Conservation (phyloP, 2,113 vertebrate species). For the Aspiorhynchus laticeps region DNA sequence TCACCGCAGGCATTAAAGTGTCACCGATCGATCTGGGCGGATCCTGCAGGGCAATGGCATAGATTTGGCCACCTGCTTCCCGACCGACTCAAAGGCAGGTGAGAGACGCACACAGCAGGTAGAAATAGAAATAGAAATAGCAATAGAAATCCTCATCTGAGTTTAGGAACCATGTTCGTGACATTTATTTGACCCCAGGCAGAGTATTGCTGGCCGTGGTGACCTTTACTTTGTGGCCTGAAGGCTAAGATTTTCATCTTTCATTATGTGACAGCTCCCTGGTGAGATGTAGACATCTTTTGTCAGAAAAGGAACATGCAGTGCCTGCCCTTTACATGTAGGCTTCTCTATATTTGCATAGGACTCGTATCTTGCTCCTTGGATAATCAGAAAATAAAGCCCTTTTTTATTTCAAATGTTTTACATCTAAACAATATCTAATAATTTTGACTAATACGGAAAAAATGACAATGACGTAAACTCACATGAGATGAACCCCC, state of each 20-base stretch:
- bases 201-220: slow-evolving; percentile 24
- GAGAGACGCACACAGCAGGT: slow-evolving; percentile 37
- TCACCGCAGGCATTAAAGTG: background rate
- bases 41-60: slow-evolving; percentile 17
- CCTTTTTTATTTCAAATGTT: background rate
- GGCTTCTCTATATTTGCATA: background rate
- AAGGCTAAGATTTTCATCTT: slow-evolving; percentile 55
- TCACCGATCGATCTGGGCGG: slow-evolving; percentile 1
- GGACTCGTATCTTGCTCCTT: background rate
- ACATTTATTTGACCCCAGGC: slow-evolving; percentile 47
- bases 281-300: slow-evolving; percentile 19
- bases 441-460: background rate
- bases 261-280: slow-evolving; percentile 38
- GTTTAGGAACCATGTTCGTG: slow-evolving; percentile 32
- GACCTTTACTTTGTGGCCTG: slow-evolving; percentile 52
- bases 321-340: background rate
- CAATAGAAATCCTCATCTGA: too few species aligned
- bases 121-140: too few species aligned
- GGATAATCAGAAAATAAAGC: background rate
- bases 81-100: slow-evolving; percentile 4
- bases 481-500: background rate
- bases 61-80: slow-evolving; percentile 28
- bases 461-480: background rate
- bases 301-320: slow-evolving; percentile 1
- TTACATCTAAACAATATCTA: background rate